Evolutionary conservation across 2,888 invertebrate species (phyloP).

Genomic region (Hydroisotoma schaefferi): DNA sequence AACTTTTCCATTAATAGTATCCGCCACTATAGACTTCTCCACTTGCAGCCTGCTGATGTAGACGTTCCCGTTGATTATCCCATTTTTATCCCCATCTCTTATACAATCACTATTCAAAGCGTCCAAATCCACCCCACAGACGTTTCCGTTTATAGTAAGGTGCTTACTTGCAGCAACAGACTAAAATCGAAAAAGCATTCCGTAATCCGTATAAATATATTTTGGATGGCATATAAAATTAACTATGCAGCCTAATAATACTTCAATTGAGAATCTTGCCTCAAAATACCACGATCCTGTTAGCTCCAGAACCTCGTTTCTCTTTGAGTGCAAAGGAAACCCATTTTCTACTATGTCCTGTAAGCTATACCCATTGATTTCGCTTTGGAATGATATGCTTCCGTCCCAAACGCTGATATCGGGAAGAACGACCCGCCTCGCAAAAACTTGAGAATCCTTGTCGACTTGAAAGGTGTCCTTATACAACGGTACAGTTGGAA

Average conservation of each 20-base stretch:
- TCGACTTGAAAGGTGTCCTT: conserved; percentile 21
- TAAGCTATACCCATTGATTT: conserved; percentile 21
- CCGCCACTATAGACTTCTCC: conserved; percentile 5
- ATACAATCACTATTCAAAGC: conserved; percentile 27
- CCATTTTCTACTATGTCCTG: conserved; percentile 26
- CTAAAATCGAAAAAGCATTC: not conserved
- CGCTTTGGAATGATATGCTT: conserved; percentile 11
- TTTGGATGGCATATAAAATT: not conserved
- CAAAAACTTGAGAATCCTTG: conserved; percentile 24
- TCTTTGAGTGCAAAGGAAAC: conserved; percentile 23
- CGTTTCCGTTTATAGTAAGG: conserved; percentile 15
- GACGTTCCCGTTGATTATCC: conserved; percentile 20
- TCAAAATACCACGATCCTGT: conserved; percentile 15
- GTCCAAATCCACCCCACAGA: conserved; percentile 34
- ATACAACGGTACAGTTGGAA: not conserved
- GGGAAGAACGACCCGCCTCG: conserved; percentile 9
- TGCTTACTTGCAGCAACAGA: not conserved
- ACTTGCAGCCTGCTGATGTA: conserved; percentile 18
- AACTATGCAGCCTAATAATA: no score
- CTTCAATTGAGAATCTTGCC: no score
- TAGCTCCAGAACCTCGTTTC: conserved; percentile 13
- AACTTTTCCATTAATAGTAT: conserved; percentile 18
- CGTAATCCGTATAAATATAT: not conserved
- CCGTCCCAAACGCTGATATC: conserved; percentile 14
- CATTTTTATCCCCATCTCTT: conserved; percentile 15